A percentile compares a stretch with the other conserved stretches of the same genome.
Conservation (phyloP, 2,888 invertebrate genomes). For the Napeogenes sylphis region DNA sequence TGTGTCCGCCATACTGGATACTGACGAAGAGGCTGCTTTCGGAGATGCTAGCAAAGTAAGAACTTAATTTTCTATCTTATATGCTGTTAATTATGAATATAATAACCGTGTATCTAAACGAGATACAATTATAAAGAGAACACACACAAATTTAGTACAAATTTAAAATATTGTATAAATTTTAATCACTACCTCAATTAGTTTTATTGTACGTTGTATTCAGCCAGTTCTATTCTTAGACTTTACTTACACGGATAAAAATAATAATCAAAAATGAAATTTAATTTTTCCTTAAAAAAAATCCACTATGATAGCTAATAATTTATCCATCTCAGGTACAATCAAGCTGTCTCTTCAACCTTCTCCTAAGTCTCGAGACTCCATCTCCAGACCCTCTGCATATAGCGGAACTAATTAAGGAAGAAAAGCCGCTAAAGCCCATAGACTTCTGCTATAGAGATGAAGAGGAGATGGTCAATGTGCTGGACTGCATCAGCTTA, state of each 20-base stretch:
- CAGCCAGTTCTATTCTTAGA: too few species aligned
- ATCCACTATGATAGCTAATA: too few species aligned
- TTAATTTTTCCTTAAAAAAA: too few species aligned
- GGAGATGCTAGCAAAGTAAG: slow-evolving; percentile 94
- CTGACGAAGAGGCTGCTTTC: slow-evolving; percentile 89
- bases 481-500: slow-evolving; percentile 97
- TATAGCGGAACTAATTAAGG: slow-evolving; percentile 94
- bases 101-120: too few species aligned
- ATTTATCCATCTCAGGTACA: slow-evolving; percentile 79
- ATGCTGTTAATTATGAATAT: too few species aligned
- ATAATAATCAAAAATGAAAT: too few species aligned
- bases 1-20: slow-evolving; percentile 96
- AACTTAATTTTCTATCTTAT: neutral
- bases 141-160: too few species aligned
- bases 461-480: slow-evolving; percentile 97
- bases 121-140: too few species aligned
- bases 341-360: slow-evolving; percentile 93
- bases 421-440: slow-evolving; percentile 93
- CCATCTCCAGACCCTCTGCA: slow-evolving; percentile 96
- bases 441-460: slow-evolving; percentile 99
- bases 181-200: too few species aligned
- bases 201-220: too few species aligned
- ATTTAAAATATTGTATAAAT: too few species aligned
- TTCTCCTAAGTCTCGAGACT: slow-evolving; percentile 93
- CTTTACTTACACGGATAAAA: too few species aligned